A percentile compares a stretch with the other conserved stretches of the same genome.
These are phyloP conservation scores for Piprites chloris DNA, from an alignment of 2,113 vertebrate species.

Conservation along the genomic window DNA sequence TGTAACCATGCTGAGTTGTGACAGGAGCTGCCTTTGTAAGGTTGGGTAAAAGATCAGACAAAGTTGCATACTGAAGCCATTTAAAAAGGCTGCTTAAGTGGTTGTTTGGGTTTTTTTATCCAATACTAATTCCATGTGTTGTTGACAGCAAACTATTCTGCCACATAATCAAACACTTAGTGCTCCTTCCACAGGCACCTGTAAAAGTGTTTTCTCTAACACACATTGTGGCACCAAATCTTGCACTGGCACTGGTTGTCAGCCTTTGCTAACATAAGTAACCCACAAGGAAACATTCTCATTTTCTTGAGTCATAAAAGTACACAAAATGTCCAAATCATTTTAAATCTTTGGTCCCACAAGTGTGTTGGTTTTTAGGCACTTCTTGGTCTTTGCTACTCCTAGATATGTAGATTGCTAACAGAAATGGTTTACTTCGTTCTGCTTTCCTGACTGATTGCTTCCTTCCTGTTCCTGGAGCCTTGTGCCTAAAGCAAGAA, in stretches of 20 bases:
- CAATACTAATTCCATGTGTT: not conserved
- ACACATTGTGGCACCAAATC: not conserved
- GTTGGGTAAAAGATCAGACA: not conserved
- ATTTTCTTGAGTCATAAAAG: not conserved
- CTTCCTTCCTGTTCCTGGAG: not conserved
- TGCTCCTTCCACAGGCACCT: not conserved
- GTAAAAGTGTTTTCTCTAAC: not conserved
- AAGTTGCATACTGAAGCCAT: not conserved
- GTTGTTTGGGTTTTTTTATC: not conserved
- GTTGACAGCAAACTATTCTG: not conserved
- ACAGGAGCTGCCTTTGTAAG: not conserved
- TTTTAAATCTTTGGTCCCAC: not conserved
- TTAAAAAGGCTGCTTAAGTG: not conserved
- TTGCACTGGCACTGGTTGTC: not conserved
- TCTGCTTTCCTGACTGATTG: constrained; percentile 1
- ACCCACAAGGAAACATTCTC: not conserved
- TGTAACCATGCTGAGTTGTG: not conserved
- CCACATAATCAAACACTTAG: rapidly evolving
- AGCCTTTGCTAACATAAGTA: not conserved
- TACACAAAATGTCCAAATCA: not conserved
- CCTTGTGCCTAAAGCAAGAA: not conserved
- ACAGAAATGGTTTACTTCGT: not conserved
- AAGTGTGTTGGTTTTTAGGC: not conserved
- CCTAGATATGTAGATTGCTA: not conserved
- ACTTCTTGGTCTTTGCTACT: not conserved